Evolutionary conservation across 2,888 invertebrate genomes (phyloP).

Genomic region (Athalia rosae): DNA sequence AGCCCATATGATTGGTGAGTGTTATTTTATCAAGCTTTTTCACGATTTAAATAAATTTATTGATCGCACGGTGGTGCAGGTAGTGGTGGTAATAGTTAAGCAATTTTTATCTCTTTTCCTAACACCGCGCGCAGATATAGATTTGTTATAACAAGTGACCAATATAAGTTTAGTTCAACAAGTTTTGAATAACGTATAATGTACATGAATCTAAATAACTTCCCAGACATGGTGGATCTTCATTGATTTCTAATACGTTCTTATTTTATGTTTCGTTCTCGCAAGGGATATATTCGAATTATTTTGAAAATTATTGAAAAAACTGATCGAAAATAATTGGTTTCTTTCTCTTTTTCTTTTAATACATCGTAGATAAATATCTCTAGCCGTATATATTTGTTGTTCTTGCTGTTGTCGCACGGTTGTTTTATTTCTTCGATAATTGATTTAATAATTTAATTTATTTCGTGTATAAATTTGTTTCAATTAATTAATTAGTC

Average conservation of each 20-base stretch:
- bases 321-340: conserved; percentile 18
- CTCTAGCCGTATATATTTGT: neutral
- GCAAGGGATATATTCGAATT: neutral
- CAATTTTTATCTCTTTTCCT: no score
- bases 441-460: neutral
- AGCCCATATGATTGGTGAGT: no score
- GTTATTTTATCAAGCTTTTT: no score
- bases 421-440: neutral
- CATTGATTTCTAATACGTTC: neutral
- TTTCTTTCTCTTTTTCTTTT: neutral
- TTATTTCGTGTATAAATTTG: neutral
- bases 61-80: no score
- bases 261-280: neutral
- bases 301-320: neutral
- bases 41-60: no score
- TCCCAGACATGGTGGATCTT: conserved; percentile 27
- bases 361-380: conserved; percentile 21
- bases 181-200: no score
- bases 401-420: neutral
- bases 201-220: conserved; percentile 3
- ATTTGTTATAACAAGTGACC: no score
- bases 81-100: no score
- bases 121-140: no score
- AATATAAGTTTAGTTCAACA: no score
- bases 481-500: neutral